Evolutionary conservation across 2,113 vertebrate genomes (phyloP), one percentile per base, ranked within the genome.

Genomic region (Melierax canorus): DNA sequence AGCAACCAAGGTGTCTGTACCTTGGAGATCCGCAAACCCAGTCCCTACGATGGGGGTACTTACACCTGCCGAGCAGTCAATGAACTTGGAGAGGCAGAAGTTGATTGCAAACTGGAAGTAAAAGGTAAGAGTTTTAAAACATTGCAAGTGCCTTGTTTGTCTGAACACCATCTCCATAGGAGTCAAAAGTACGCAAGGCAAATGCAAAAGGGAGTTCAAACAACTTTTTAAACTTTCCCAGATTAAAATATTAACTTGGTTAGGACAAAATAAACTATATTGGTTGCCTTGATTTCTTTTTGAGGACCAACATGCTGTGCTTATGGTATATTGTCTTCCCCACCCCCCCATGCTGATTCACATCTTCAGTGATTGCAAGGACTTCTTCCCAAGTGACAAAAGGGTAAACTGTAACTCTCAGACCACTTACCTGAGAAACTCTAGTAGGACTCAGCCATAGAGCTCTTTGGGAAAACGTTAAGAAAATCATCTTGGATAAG

Each of bases 31-130:
- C 99, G 99, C 86, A 99, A 99, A 80, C 99, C 99, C 73, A 99
- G 98, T 88, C 99, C 99, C n/a, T 99, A 99, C 2, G 99, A 99
- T 0, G 99, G 99, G 27, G 99, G 99, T 13, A 97, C 98, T 27
- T 99, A 99, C 95, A 98, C 97, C 91, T 99, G 99, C 98, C 98
- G 97, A 89, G 99, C 99, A 10, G 97, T 99, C 97, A 99, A 99
- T 30, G 97, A 97, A 11, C 98, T 99, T 7, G 99, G 99, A 38
- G 98, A 99, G 41, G 99, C 98, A 93, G 99, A 99, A 88, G 99
- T 99, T 86, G 99, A 99, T 3, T 99, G 99, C 98, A 99, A 99
- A 96, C 98, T 99, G 96, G 99, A 99, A 97, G 99, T 99, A 81
- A 99, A 99, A 99, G 99, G 99, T 99, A 98, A 98, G 98, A 78